Conservation (phyloP, 2,888 invertebrate genomes). For the Bellardia pandia region DNA sequence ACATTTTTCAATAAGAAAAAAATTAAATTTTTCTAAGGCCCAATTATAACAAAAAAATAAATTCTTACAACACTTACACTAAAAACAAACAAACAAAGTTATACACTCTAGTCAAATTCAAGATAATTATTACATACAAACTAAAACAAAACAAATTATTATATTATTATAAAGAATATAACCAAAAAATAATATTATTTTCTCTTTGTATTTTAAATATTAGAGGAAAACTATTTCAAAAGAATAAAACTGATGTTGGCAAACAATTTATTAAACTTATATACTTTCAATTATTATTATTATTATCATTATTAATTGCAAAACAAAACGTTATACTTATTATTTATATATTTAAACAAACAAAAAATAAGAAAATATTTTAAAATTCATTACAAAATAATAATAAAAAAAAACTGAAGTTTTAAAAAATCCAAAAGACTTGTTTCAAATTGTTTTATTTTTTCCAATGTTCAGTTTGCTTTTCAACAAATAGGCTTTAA, state of each 20-base stretch:
- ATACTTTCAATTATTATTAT: conserved; percentile 10
- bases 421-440: conserved; percentile 64
- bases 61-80: conserved; percentile 16
- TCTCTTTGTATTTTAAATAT: conserved; percentile 80
- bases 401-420: conserved; percentile 71
- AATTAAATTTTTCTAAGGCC: conserved; percentile 66
- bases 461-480: conserved; percentile 11
- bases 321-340: conserved; percentile 64
- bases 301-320: conserved; percentile 59
- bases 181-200: conserved; percentile 75
- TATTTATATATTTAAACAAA: conserved; percentile 53
- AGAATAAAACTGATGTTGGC: conserved; percentile 70
- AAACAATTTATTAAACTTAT: conserved; percentile 34
- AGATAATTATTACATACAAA: conserved; percentile 79
- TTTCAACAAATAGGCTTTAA: conserved; percentile 48
- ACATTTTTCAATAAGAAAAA: conserved; percentile 54
- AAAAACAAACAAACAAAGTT: conserved; percentile 69
- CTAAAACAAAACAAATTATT: conserved; percentile 58
- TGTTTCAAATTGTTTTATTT: conserved; percentile 72
- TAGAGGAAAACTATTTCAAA: conserved; percentile 72
- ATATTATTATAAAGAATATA: conserved; percentile 63
- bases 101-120: conserved; percentile 83
- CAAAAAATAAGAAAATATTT: conserved; percentile 40
- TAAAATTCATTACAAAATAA: conserved; percentile 63
- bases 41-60: conserved; percentile 35